Base-by-base conservation (phyloP, 2,888 invertebrate genomes). In the Tinea pellionella region DNA sequence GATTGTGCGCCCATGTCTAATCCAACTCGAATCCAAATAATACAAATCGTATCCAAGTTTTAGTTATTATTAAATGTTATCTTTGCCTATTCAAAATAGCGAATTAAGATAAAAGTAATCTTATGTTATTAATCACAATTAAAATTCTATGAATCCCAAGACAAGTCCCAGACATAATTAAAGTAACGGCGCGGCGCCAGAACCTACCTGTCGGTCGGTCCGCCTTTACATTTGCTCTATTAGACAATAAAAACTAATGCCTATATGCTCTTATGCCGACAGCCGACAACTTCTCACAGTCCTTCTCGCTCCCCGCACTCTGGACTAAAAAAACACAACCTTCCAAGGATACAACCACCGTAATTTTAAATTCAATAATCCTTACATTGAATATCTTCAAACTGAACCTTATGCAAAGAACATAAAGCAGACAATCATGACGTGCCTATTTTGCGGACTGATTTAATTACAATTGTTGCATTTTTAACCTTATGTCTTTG, bases 291-390 rank as follows among this genome's bases (percentile, higher is more conserved):
- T 84, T 85, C 86, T 85, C 86, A 84, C 83, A 83, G 80, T 70
- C 72, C 71, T 68, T 64, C 68, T 64, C 65, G 65, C 57, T 57
- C 32, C 68, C 66, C 70, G 62, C 66, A 64, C 68, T 68, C 66
- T 63, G 65, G 67, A 73, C 69, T 73, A 78, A 80, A 77, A 84
- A 80, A 85, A 86, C 76, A 78, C 70, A 85, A 85, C 84, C 82
- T 83, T 82, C 78, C 82, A 86, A 85, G 86, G 86, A 85, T 87
- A 83, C 85, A 81, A 85, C 78, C 80, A 78, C 72, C 78, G 78
- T 84, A 80, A 37, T 37, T 37, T 37, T 37, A 37, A 37, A 37
- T 37, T 37, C 37, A 37, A 37, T 37, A 37, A 37, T 37, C 81
- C 80, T 78, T 80, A 75, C 74, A 75, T 71, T 71, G 66, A 69